Conservation (phyloP, 2,888 invertebrate species). For the Drosophila suboccidentalis region DNA sequence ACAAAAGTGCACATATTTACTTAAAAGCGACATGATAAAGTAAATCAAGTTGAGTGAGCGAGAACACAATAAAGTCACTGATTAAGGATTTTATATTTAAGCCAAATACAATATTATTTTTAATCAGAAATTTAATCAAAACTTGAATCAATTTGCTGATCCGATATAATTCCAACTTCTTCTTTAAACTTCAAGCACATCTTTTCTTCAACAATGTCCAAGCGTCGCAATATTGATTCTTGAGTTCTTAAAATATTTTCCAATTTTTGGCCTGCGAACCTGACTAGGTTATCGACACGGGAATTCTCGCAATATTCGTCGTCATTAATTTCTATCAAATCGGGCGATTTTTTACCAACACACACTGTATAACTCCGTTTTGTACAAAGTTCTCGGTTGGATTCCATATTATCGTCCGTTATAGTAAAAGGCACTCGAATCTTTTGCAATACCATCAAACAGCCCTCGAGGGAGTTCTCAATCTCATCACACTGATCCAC, state of each 20-base stretch:
- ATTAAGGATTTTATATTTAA: constrained; percentile 9
- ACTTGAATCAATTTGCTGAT: too few species aligned
- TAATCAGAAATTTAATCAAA: not conserved
- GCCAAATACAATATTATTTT: not conserved
- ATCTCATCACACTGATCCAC: constrained; percentile 34
- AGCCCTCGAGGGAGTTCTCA: constrained; percentile 18
- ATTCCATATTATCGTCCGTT: not conserved
- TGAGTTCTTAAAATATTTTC: constrained; percentile 43
- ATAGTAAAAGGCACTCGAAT: not conserved
- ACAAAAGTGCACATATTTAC: constrained; percentile 42
- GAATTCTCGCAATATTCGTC: too few species aligned
- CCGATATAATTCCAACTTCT: not conserved
- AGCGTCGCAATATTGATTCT: constrained; percentile 10
- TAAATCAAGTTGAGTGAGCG: constrained; percentile 13
- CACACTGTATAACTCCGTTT: constrained; percentile 40
- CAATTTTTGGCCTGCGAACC: constrained; percentile 8
- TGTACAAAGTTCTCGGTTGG: not conserved
- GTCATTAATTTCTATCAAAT: constrained; percentile 16
- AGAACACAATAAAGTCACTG: constrained; percentile 6
- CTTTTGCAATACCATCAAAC: not conserved
- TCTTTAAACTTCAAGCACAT: not conserved
- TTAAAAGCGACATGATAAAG: constrained; percentile 29
- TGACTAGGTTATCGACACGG: not conserved
- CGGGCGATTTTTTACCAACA: constrained; percentile 19
- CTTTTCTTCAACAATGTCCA: constrained; percentile 1